A percentile compares a stretch with the other conserved stretches of the same genome.
These are phyloP conservation scores for Drosophila obscura DNA, from an alignment of 1,140 invertebrate species.

Conservation along the genomic window DNA sequence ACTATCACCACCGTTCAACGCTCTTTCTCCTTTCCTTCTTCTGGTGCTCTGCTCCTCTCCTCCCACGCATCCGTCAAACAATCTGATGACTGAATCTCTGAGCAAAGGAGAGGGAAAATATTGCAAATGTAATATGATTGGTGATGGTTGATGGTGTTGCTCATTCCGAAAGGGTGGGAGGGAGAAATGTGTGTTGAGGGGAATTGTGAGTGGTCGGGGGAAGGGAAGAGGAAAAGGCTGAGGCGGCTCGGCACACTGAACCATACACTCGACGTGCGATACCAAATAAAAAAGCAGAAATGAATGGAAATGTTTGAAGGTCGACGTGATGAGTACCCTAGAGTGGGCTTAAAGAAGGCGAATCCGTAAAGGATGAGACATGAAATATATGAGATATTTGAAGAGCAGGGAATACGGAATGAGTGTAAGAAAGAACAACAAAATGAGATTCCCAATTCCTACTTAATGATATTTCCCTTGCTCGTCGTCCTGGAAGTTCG, in stretches of 20 bases:
- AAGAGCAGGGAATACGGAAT: too few relatives aligned
- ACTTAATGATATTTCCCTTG: too few relatives aligned
- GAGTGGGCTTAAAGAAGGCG: too few relatives aligned
- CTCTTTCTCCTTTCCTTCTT: background rate
- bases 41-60: constrained; percentile 14
- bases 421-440: too few relatives aligned
- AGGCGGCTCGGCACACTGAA: constrained; percentile 44
- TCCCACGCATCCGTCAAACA: constrained; percentile 42
- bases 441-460: too few relatives aligned
- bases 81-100: constrained; percentile 41
- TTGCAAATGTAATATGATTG: constrained; percentile 79
- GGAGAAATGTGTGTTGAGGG: background rate
- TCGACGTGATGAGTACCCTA: constrained; percentile 12
- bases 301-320: constrained; percentile 4
- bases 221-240: background rate
- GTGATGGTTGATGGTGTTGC: constrained; percentile 9
- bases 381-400: too few relatives aligned
- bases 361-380: too few relatives aligned
- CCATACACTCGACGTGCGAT: constrained; percentile 48
- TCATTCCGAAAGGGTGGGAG: background rate
- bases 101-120: constrained; percentile 58
- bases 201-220: background rate
- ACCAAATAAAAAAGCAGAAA: constrained; percentile 27
- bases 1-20: background rate
- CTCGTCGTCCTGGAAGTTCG: too few relatives aligned